Evolutionary conservation across 2,797 vertebrate species (phyloP).

Genomic region (Okamejei kenojei): DNA sequence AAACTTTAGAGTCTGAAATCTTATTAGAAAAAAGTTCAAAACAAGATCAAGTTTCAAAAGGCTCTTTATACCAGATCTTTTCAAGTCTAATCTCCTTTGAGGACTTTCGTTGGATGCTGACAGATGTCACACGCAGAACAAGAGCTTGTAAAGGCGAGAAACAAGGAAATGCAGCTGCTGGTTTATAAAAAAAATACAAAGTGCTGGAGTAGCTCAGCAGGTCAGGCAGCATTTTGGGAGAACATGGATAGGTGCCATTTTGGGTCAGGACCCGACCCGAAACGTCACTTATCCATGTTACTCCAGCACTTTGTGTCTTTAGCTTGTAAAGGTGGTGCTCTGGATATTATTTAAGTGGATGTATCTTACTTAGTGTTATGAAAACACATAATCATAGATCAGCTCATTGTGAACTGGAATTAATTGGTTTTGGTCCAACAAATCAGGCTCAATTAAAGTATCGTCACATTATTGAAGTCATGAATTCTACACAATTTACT

Average conservation of each 20-base stretch:
- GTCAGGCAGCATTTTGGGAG: no score
- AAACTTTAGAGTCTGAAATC: neutral
- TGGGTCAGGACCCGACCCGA: no score
- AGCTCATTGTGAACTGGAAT: neutral
- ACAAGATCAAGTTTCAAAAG: neutral
- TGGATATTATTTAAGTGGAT: neutral
- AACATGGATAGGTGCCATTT: no score
- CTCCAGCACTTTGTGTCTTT: no score
- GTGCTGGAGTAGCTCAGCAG: no score
- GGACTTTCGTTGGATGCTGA: neutral
- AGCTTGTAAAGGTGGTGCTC: neutral
- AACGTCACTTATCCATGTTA: no score
- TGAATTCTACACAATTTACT: neutral
- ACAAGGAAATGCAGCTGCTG: no score
- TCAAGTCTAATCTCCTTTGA: neutral
- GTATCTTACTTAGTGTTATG: neutral
- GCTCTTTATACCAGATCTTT: neutral
- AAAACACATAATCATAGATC: neutral
- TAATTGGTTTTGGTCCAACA: neutral
- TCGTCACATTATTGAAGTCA: neutral
- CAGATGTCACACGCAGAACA: neutral
- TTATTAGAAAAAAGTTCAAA: neutral
- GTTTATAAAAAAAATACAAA: no score
- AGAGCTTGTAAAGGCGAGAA: neutral
- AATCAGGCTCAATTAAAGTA: neutral